Conservation (phyloP, 2,797 vertebrate genomes). For the Anniella stebbinsi region DNA sequence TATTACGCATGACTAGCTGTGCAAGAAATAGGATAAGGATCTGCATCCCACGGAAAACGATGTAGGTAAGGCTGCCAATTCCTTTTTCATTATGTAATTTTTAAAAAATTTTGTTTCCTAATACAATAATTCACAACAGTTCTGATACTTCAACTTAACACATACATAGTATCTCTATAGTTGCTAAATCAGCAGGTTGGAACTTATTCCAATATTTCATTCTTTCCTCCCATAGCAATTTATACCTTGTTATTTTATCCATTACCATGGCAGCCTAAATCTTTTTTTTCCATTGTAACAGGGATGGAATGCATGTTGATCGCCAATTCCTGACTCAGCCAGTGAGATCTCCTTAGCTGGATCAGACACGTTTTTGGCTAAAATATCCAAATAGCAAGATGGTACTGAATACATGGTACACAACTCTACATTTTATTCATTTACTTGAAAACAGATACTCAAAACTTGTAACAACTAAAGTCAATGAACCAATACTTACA, state of each 20-base stretch:
- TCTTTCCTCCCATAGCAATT: too few species aligned
- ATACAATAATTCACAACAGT: too few species aligned
- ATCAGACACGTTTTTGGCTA: not conserved
- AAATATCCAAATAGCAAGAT: not conserved
- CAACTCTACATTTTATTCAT: not conserved
- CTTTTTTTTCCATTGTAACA: too few species aligned
- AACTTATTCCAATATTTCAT: too few species aligned
- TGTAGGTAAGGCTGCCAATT: not conserved
- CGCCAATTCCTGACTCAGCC: not conserved
- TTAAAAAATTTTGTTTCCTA: too few species aligned
- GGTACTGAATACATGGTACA: not conserved
- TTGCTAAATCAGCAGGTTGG: too few species aligned
- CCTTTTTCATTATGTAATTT: too few species aligned
- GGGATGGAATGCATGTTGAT: too few species aligned
- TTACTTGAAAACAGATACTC: not conserved
- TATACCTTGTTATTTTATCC: too few species aligned
- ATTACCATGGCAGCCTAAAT: too few species aligned
- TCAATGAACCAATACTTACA: slow-evolving; percentile 79
- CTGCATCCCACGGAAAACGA: not conserved
- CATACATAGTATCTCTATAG: too few species aligned
- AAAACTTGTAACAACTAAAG: not conserved
- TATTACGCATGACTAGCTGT: not conserved
- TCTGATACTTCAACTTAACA: too few species aligned
- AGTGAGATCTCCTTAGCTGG: not conserved
- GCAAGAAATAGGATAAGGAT: not conserved